A percentile compares a stretch with the other conserved stretches of the same genome.
Conservation (phyloP, 2,888 invertebrate species). For the Pterobdella sp. region DNA sequence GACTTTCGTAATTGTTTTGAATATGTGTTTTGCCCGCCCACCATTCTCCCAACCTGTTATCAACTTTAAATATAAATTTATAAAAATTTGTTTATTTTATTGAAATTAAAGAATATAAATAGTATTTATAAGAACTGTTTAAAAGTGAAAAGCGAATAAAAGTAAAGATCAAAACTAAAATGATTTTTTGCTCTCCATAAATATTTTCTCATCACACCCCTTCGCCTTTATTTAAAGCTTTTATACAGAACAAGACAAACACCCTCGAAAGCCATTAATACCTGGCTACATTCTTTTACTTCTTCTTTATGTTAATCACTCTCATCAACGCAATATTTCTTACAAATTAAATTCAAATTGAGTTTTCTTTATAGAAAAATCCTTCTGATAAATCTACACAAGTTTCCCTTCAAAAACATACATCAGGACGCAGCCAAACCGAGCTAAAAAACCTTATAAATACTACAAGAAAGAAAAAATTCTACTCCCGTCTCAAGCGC, state of each 20-base stretch:
- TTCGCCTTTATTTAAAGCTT: not conserved
- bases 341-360: no score
- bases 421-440: not conserved
- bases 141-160: no score
- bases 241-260: not conserved
- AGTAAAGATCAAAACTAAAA: not conserved
- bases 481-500: not conserved
- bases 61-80: not conserved
- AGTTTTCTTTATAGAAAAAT: no score
- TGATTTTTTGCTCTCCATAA: conserved; percentile 1
- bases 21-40: not conserved
- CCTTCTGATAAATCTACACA: not conserved
- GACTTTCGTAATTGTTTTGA: conserved; percentile 2
- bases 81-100: no score
- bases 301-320: no score
- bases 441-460: not conserved
- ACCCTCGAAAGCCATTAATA: not conserved
- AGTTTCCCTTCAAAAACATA: not conserved
- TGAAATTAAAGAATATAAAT: not conserved
- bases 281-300: no score
- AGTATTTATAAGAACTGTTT: no score
- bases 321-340: no score
- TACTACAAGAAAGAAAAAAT: conserved; percentile 10
- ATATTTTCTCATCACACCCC: not conserved
- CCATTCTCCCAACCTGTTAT: not conserved